Evolutionary conservation across 2,797 vertebrate genomes (phyloP), one percentile per base, ranked within the genome.

Genomic region (Hephaestus fuliginosus): DNA sequence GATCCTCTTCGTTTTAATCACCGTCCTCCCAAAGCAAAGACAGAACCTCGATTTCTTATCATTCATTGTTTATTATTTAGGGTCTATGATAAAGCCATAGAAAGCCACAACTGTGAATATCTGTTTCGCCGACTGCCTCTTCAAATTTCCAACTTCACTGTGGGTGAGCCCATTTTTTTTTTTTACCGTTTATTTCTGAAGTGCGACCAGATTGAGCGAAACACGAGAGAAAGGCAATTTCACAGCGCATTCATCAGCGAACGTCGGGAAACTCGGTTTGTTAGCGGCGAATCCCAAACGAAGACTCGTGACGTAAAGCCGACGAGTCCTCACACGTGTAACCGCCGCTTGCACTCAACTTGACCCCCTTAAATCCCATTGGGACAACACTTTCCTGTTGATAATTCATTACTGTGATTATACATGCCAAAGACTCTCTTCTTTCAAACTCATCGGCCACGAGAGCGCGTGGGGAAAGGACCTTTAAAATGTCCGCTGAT

Each of bases 221-320:
- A 77, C 73, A 60, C 28, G 58, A 88, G 41, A 69, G 69, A 76
- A 84, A 89, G 55, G 74, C 46, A 86, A 80, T 88, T 86, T 86
- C 74, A 79, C 84, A 78, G 52, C 69, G 53, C 69, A 36, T 71
- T 87, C 55, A 61, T 86, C 13, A 5, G 52, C 2, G 22, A 79
- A 64, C n/a, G 73, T 64, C 28, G 67, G 68, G 65, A 80, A 74
- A 69, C 69, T 55, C 1, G 1, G 22, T 80, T 76, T 82, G 73
- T 83, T 77, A 64, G 36, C 51, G 60, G 15, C 48, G 66, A 84
- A 81, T 81, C 51, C 68, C 20, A 70, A 81, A 78, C 76, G 41
- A 83, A 56, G 57, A 58, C 49, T 44, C 22, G 5, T 5, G 65
- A 33, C 7, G 0, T 78, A 64, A 76, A 49, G 33, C 36, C 1